Evolutionary conservation across 2,113 vertebrate species (phyloP), one percentile per base, ranked within the genome.

Genomic region (Nannobrachium achirus): DNA sequence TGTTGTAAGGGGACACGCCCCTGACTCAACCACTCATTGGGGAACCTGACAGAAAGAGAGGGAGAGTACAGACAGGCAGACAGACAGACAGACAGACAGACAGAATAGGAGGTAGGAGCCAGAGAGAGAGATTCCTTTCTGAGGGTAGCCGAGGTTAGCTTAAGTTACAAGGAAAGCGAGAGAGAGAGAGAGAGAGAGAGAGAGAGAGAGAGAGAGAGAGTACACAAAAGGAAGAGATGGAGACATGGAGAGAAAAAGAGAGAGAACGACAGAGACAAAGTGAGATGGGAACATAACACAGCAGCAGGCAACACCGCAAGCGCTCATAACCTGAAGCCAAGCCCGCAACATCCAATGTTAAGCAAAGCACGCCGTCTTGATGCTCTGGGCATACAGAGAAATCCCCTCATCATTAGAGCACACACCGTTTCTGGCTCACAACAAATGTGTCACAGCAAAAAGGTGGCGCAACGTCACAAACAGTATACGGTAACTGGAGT

Each of bases 141-240:
- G 45, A 83, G 83, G 82, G 85, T 63, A 88, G 49, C 56, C 39
- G 18, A 83, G 76, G 84, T 76, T 64, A 83, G 70, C 50, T 56
- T 7, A 1, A 1, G 46, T 69, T 63, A 25, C 58, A 60, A 58
- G 14, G 63, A 16, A 39, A 63, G 25, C 16, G 44, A 33, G 14
- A 44, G 6, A 15, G 48, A 25, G 38, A 68, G 45, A 18, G 40
- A 62, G 59, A 63, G 60, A 42, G 45, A 52, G 48, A 67, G 25
- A 25, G 25, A 25, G 25, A 25, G 25, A 25, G 25, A 33, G 1
- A 33, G 25, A 33, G 1, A 33, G 25, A 4, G 25, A 33, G 25
- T 4, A 5, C 25, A 33, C 25, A 33, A 33, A 33, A 33, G 25
- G 6, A 33, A 33, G 25, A 33, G 25, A 33, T 33, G 25, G 25